Conservation (phyloP, 1,140 invertebrate species). For the Octopus bimaculoides region DNA sequence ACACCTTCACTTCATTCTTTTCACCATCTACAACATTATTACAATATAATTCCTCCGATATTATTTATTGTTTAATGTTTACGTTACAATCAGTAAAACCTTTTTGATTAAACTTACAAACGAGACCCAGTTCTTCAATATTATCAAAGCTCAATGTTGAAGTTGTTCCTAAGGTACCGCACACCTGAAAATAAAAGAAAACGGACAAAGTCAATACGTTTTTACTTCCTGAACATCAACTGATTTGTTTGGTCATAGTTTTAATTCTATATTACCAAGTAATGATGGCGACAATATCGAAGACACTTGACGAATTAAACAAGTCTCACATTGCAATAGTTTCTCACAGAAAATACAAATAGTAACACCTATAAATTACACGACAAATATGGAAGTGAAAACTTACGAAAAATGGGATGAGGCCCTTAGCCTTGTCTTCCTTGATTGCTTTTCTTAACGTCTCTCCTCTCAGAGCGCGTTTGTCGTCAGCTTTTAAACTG, state of each 20-base stretch:
- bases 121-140: slow-evolving; percentile 70
- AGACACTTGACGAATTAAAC: no score
- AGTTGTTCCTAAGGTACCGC: slow-evolving; percentile 87
- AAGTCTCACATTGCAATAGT: no score
- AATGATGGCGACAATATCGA: no score
- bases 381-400: slow-evolving; percentile 34
- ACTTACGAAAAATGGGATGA: slow-evolving; percentile 94
- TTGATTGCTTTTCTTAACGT: slow-evolving; percentile 75
- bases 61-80: no score
- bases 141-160: slow-evolving; percentile 85
- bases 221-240: neutral
- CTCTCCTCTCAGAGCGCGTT: slow-evolving; percentile 79
- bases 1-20: no score
- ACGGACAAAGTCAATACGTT: neutral
- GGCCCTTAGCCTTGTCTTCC: slow-evolving; percentile 78
- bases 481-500: slow-evolving; percentile 71
- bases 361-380: no score
- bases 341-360: no score
- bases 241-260: neutral
- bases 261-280: no score
- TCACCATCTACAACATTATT: no score
- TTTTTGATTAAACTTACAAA: slow-evolving; percentile 33
- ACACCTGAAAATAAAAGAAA: slow-evolving; percentile 62
- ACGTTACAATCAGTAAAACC: no score
- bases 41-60: no score